phyloP scores from a whole-genome alignment of 2,113 vertebrate genomes.

The Lota lota region DNA sequence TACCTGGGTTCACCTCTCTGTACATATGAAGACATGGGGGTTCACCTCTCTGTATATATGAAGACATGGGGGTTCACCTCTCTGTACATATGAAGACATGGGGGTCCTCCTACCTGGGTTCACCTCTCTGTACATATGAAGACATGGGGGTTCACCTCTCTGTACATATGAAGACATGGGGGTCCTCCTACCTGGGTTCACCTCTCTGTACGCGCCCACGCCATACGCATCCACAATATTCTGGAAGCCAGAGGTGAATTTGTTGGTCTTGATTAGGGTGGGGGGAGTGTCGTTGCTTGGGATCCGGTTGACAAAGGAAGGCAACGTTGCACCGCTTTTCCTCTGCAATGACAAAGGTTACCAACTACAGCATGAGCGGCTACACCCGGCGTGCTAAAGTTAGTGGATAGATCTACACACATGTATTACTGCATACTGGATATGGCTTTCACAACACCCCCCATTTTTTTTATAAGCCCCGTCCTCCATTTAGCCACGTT shows the following conservation, averaged over 20 bases:
- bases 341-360: slow-evolving; percentile 70
- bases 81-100: too few species aligned
- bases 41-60: slow-evolving; percentile 97
- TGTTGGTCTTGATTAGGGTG: slow-evolving; percentile 92
- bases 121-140: slow-evolving; percentile 92
- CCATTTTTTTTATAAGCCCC: too few species aligned
- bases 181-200: slow-evolving; percentile 87
- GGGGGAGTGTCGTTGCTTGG: slow-evolving; percentile 89
- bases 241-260: slow-evolving; percentile 96
- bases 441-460: too few species aligned
- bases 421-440: too few species aligned
- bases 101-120: slow-evolving; percentile 86
- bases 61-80: slow-evolving; percentile 95
- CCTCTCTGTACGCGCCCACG: slow-evolving; percentile 88
- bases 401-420: too few species aligned
- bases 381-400: background rate
- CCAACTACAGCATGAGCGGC: background rate
- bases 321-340: slow-evolving; percentile 85
- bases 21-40: too few species aligned
- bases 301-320: slow-evolving; percentile 94
- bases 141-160: slow-evolving; percentile 94
- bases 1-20: slow-evolving; percentile 94
- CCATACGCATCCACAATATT: slow-evolving; percentile 97
- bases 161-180: slow-evolving; percentile 70
- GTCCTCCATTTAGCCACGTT: too few species aligned